Percentiles rank a stretch among this genome's conserved stretches.
Evolutionary conservation across 2,113 vertebrate genomes (phyloP).

Genomic region (Atlantisia rogersi): DNA sequence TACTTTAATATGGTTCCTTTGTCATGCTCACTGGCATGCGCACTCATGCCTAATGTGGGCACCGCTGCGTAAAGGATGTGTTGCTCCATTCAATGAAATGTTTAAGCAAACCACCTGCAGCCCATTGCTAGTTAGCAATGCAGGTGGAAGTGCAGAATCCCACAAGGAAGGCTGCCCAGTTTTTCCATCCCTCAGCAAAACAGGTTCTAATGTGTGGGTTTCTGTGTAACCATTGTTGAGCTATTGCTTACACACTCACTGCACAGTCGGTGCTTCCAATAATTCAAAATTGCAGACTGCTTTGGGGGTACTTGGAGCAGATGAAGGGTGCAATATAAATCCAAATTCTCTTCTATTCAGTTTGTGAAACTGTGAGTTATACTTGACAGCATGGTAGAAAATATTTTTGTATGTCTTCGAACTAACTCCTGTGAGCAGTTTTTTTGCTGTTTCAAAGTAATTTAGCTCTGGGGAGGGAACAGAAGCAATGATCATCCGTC

Average conservation of each 20-base stretch:
- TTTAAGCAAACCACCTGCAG: slow-evolving; percentile 17
- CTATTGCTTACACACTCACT: background rate
- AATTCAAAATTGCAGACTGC: slow-evolving; percentile 18
- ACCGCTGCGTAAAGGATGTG: background rate
- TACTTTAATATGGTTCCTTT: background rate
- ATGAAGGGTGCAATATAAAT: slow-evolving; percentile 28
- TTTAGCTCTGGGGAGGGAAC: slow-evolving; percentile 66
- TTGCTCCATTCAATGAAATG: background rate
- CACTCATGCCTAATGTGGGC: background rate
- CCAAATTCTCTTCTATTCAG: slow-evolving; percentile 32
- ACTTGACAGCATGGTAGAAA: slow-evolving; percentile 38
- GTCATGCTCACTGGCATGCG: background rate
- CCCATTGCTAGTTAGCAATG: background rate
- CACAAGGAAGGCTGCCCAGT: background rate
- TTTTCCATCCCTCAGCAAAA: background rate
- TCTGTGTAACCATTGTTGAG: background rate
- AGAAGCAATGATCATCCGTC: slow-evolving; percentile 61
- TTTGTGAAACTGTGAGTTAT: slow-evolving; percentile 31
- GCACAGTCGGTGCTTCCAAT: background rate
- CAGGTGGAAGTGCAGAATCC: background rate
- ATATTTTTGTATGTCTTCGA: slow-evolving; percentile 52
- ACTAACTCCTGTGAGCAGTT: slow-evolving; percentile 39
- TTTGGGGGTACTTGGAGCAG: background rate
- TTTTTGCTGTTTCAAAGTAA: slow-evolving; percentile 71
- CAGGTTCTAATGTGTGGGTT: background rate